A percentile compares a stretch with the other conserved stretches of the same genome.
Conservation (phyloP, 2,797 vertebrate genomes). For the Danio tinwini region DNA sequence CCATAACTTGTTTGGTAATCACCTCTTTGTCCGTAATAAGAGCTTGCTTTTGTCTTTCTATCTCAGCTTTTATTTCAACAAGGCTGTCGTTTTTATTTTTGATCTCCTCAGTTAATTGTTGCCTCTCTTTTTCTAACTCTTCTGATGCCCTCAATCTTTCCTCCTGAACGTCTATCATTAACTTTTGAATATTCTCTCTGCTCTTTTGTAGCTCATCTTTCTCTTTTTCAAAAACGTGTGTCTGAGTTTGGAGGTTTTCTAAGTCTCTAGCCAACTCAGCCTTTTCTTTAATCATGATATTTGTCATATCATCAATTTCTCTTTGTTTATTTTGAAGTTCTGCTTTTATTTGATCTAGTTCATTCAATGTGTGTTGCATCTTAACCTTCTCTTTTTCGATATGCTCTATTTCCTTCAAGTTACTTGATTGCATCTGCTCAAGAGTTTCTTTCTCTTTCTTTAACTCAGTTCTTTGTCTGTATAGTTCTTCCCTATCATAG, state of each 20-base stretch:
- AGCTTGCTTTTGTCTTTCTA: slow-evolving; percentile 14
- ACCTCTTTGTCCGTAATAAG: not conserved
- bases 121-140: slow-evolving; percentile 19
- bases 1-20: slow-evolving; percentile 21
- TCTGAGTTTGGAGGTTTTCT: slow-evolving; percentile 17
- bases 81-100: slow-evolving; percentile 28
- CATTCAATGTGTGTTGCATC: not conserved
- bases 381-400: slow-evolving; percentile 16
- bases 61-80: slow-evolving; percentile 17
- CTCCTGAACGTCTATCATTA: slow-evolving; percentile 12
- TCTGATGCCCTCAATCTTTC: not conserved
- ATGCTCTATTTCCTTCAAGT: not conserved
- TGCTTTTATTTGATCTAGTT: slow-evolving; percentile 5
- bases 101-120: slow-evolving; percentile 10
- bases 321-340: slow-evolving; percentile 28
- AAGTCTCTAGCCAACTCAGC: slow-evolving; percentile 13
- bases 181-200: not conserved
- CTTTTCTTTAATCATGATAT: not conserved
- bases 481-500: slow-evolving; percentile 21
- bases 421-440: slow-evolving; percentile 4
- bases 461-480: not conserved
- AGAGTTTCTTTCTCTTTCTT: slow-evolving; percentile 15
- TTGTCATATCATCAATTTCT: slow-evolving; percentile 29
- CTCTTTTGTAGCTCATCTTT: slow-evolving; percentile 15
- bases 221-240: slow-evolving; percentile 30